Evolutionary conservation across 2,113 vertebrate genomes (phyloP).

Genomic region (Agelaius phoeniceus): DNA sequence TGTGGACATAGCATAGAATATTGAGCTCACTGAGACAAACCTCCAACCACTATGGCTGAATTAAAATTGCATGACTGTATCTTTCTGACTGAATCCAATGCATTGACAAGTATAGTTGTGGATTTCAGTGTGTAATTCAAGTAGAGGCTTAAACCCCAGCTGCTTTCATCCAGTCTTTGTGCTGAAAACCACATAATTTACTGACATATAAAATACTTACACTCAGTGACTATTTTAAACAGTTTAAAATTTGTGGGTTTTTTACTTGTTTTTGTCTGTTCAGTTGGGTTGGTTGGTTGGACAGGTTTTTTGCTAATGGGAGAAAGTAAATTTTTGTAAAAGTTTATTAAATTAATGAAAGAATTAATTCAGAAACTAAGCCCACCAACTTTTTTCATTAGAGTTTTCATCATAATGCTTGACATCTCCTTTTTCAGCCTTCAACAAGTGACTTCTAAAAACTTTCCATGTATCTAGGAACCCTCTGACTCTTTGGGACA

Average conservation of each 20-base stretch:
- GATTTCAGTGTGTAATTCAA: background rate
- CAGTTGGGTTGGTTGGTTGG: background rate
- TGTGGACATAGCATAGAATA: background rate
- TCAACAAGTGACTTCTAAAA: background rate
- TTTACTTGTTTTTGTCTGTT: background rate
- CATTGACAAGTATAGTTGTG: background rate
- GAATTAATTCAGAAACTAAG: background rate
- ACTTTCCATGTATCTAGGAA: background rate
- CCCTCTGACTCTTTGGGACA: background rate
- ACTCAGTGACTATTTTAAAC: background rate
- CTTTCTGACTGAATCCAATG: background rate
- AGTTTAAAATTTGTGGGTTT: rapidly evolving
- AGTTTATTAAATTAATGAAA: background rate
- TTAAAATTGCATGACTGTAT: background rate
- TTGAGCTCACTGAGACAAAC: background rate
- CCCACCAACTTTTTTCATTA: background rate
- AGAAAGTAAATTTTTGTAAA: background rate
- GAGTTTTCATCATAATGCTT: background rate
- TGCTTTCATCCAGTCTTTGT: background rate
- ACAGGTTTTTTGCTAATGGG: background rate
- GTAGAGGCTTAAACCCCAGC: background rate
- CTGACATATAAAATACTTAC: background rate
- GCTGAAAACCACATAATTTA: background rate
- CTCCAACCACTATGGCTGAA: background rate
- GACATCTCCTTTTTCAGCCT: background rate